Evolutionary conservation across 2,113 vertebrate genomes (phyloP).

Genomic region (Sceloporus undulatus): DNA sequence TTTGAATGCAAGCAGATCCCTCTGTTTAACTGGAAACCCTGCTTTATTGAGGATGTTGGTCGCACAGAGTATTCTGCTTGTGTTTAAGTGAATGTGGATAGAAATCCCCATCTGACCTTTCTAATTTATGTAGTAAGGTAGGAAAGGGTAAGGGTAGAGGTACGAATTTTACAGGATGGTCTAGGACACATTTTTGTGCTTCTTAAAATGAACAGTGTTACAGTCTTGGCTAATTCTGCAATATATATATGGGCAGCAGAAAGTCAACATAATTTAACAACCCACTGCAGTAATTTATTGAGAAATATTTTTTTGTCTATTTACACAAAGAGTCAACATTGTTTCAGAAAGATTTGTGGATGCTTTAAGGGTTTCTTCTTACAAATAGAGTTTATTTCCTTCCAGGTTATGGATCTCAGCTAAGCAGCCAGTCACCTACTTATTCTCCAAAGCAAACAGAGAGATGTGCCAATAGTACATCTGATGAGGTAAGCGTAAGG

Average conservation of each 20-base stretch:
- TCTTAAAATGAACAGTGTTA: not conserved
- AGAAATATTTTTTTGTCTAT: slow-evolving; percentile 31
- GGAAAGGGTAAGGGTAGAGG: no score
- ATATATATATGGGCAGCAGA: not conserved
- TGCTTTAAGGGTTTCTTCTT: slow-evolving; percentile 20
- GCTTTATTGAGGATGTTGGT: no score
- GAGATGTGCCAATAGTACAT: slow-evolving; percentile 75
- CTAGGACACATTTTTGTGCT: not conserved
- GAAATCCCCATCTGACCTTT: no score
- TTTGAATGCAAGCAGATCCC: no score
- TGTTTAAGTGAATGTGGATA: no score
- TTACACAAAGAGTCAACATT: slow-evolving; percentile 3
- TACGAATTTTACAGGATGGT: no score
- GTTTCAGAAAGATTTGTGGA: slow-evolving; percentile 18
- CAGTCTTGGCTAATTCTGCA: not conserved
- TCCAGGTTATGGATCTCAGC: slow-evolving; percentile 61
- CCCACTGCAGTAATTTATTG: not conserved
- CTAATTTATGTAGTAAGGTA: no score
- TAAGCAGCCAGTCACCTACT: slow-evolving; percentile 68
- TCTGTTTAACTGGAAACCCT: no score
- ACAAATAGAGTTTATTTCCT: slow-evolving; percentile 31
- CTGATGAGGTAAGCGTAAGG: slow-evolving; percentile 77
- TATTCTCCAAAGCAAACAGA: slow-evolving; percentile 75
- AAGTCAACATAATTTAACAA: not conserved
- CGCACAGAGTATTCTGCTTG: no score